phyloP scores from a whole-genome alignment of 2,888 invertebrate species.

The Sinotaia quadrata region DNA sequence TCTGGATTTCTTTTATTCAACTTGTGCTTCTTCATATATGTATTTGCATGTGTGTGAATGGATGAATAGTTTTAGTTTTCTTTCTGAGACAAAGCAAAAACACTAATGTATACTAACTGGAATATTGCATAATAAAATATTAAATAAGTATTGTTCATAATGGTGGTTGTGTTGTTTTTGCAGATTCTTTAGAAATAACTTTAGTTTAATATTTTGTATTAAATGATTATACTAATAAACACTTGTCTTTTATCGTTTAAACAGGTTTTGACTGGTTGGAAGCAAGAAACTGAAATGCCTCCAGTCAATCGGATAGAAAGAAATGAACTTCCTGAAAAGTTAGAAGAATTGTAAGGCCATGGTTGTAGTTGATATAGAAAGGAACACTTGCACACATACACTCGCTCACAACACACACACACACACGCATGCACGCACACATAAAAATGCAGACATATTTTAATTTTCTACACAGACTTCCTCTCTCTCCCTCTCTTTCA shows the following conservation, averaged over 20 bases:
- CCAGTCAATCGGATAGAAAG: slow-evolving; percentile 43
- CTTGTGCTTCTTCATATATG: background rate
- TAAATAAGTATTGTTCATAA: too few relatives aligned
- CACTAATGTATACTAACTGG: too few relatives aligned
- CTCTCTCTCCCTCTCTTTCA: background rate
- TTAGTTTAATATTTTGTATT: background rate
- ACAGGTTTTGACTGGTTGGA: slow-evolving; percentile 61
- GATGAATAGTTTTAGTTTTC: too few relatives aligned
- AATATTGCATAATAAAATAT: too few relatives aligned
- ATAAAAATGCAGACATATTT: background rate
- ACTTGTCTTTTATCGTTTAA: background rate
- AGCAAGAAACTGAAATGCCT: slow-evolving; percentile 51
- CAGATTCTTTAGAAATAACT: background rate
- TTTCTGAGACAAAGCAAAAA: too few relatives aligned
- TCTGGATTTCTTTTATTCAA: slow-evolving; percentile 29
- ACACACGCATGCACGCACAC: background rate
- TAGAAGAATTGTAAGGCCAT: slow-evolving; percentile 44
- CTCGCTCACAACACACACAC: background rate
- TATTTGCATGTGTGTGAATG: background rate
- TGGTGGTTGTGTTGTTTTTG: background rate
- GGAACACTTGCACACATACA: too few relatives aligned
- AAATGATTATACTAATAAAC: background rate
- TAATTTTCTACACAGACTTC: background rate
- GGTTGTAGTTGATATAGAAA: too few relatives aligned
- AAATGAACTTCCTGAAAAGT: slow-evolving; percentile 43